Base-by-base conservation (phyloP, 2,888 invertebrate species). In the Halictus quadricinctus region DNA sequence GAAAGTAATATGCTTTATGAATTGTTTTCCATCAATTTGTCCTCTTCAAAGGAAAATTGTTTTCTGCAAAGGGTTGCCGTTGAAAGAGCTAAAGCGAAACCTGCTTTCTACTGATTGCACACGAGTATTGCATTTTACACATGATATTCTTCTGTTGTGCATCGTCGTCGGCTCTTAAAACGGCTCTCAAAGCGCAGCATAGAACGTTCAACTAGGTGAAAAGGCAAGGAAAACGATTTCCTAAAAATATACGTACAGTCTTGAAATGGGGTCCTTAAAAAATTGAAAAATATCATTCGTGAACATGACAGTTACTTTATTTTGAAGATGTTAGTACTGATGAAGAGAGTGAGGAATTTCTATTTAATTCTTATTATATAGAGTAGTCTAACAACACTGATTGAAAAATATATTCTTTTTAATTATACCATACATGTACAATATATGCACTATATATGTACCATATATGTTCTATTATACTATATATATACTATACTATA, bases 11-110 rank as follows among this genome's bases (percentile, higher is more conserved):
- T 75, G 70, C 74, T 64, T 73, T 74, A 81, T 78, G 81, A 81
- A 81, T 78, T 81, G 81, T 81, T 81, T 73, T 78, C 78, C 78
- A 74, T 74, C 81, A 74, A 46, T 74, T n/a, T 25, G 13, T 58
- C 50, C 12, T 64, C 48, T 58, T 79, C 74, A 74, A 58, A 70
- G 78, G 66, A 69, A 69, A 78, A 82, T 74, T 75, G 48, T 79
- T 82, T 82, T 50, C 74, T 50, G 78, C 46, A 79, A 72, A 54
- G 41, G 74, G 29, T 21, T 54, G 58, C 46, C 54, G 50, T 41
- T 60, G 54, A 41, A 74, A 58, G 69, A 76, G 74, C 69, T 75
- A 75, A 82, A 82, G 29, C 25, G 79, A 75, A 69, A 82, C 70
- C 79, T 25, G 78, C 79, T 74, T 74, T 29, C n/a, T 50, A 18